Evolutionary conservation across 2,797 vertebrate genomes (phyloP).

Genomic region (Falco berigora): DNA sequence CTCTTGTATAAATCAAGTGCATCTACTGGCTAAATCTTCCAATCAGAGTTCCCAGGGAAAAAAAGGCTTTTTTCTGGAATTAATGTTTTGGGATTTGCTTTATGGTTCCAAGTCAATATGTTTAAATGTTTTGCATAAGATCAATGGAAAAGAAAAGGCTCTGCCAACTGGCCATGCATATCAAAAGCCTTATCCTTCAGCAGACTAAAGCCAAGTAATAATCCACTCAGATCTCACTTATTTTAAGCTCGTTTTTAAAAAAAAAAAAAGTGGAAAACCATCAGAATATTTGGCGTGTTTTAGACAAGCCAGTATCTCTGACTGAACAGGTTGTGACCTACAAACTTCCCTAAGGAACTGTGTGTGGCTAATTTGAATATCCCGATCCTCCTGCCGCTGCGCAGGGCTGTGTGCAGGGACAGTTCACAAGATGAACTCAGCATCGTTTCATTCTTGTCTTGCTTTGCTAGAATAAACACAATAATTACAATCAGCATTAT

Average conservation of each 20-base stretch:
- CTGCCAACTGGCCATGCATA: neutral
- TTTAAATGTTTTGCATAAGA: constrained; percentile 36
- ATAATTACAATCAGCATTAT: neutral
- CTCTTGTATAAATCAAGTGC: neutral
- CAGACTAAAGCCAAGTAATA: neutral
- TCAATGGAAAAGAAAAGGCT: neutral
- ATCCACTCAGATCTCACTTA: neutral
- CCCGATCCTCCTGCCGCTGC: neutral
- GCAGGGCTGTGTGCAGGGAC: neutral
- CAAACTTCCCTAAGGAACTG: fast-evolving
- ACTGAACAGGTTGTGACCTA: neutral
- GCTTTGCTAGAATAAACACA: neutral
- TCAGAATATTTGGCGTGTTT: neutral
- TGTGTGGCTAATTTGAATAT: neutral
- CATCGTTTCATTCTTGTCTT: neutral
- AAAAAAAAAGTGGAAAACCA: neutral
- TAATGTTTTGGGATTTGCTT: neutral
- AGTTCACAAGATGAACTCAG: neutral
- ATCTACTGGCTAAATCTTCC: neutral
- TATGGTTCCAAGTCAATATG: neutral
- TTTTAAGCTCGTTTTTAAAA: neutral
- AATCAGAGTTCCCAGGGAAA: neutral
- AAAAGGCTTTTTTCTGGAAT: neutral
- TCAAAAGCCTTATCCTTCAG: neutral
- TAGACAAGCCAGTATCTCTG: neutral